These are phyloP conservation scores for Pipistrellus pipistrellus DNA, from an alignment of 2,797 vertebrate genomes.

Conservation along the genomic window DNA sequence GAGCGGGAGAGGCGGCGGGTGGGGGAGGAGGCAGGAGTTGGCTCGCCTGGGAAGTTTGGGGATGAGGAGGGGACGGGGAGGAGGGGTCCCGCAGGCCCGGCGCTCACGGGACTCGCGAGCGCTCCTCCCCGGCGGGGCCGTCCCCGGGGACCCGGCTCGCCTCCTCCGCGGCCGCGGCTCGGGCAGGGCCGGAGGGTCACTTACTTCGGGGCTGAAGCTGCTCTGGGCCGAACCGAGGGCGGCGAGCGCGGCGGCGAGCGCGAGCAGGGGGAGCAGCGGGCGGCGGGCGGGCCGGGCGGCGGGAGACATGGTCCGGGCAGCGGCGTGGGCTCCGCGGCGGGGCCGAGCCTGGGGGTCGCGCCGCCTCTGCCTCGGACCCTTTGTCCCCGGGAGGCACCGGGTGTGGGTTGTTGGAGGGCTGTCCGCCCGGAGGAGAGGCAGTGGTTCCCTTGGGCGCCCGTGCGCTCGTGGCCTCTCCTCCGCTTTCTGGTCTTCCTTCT, in stretches of 20 bases:
- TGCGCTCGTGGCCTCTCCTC: constrained; percentile 52
- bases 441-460: constrained; percentile 64
- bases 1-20: background rate
- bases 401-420: constrained; percentile 60
- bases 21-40: constrained; percentile 47
- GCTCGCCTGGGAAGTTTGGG: constrained; percentile 45
- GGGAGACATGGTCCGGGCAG: constrained; percentile 75
- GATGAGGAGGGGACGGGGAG: background rate
- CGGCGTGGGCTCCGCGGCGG: constrained; percentile 61
- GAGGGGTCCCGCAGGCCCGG: background rate
- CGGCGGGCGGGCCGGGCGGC: constrained; percentile 68
- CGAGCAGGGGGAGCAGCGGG: constrained; percentile 77
- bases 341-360: constrained; percentile 76
- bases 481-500: constrained; percentile 79
- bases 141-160: constrained; percentile 16
- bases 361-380: constrained; percentile 71
- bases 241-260: constrained; percentile 76
- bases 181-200: constrained; percentile 64
- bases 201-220: constrained; percentile 84
- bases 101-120: background rate
- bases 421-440: constrained; percentile 35
- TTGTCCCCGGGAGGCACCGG: constrained; percentile 69
- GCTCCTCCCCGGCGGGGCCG: background rate
- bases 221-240: constrained; percentile 78
- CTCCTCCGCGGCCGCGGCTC: constrained; percentile 48